These are phyloP conservation scores for Frankliniella fusca DNA, from an alignment of 2,888 invertebrate genomes.

Conservation along the genomic window DNA sequence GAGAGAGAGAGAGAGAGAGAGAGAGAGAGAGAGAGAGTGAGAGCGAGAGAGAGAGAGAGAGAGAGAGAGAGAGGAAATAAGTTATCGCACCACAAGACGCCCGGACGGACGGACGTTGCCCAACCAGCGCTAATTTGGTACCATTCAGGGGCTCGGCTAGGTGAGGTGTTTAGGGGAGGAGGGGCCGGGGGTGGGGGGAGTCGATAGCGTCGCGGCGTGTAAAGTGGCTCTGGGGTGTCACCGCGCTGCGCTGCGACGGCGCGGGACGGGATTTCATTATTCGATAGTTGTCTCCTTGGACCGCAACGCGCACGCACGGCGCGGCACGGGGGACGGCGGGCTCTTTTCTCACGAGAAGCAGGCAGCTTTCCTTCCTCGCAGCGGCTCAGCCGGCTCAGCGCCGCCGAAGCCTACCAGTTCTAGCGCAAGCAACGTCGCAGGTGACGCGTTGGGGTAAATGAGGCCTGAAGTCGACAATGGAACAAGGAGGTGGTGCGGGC, in stretches of 20 bases:
- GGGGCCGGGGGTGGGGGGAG: neutral
- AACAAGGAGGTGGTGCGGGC: neutral
- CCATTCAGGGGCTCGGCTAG: neutral
- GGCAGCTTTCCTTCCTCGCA: too few relatives aligned
- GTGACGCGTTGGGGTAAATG: slow-evolving; percentile 2
- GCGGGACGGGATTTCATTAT: too few relatives aligned
- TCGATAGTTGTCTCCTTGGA: too few relatives aligned
- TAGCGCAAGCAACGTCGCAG: neutral
- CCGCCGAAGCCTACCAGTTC: too few relatives aligned
- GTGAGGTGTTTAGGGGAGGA: neutral
- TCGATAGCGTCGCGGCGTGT: neutral
- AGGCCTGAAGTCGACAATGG: neutral
- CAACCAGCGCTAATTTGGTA: slow-evolving; percentile 15
- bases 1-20: neutral
- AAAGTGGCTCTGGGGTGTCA: too few relatives aligned
- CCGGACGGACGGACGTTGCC: neutral
- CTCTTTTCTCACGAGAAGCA: neutral
- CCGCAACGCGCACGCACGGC: too few relatives aligned
- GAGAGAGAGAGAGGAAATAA: slow-evolving; percentile 2
- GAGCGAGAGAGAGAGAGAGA: neutral
- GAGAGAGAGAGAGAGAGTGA: slow-evolving; percentile 8
- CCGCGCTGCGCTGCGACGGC: too few relatives aligned
- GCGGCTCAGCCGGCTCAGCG: too few relatives aligned
- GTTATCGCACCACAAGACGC: neutral
- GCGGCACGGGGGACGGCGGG: too few relatives aligned